Evolutionary conservation across 2,888 invertebrate genomes (phyloP).

Genomic region (Melinaea marsaeus): DNA sequence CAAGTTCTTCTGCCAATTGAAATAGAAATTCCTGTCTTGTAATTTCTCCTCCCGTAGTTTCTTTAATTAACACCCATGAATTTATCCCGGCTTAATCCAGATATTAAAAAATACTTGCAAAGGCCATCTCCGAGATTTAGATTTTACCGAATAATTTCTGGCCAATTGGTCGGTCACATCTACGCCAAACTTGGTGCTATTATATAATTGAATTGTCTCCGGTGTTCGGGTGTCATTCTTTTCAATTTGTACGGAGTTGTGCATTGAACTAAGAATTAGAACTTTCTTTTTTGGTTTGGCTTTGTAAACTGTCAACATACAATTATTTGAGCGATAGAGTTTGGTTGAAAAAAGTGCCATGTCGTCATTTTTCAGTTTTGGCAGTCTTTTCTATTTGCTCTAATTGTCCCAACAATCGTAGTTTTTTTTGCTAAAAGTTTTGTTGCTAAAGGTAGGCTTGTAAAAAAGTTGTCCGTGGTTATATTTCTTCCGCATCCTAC

Average conservation of each 20-base stretch:
- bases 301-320: slow-evolving; percentile 8
- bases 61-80: slow-evolving; percentile 7
- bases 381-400: slow-evolving; percentile 1
- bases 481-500: slow-evolving; percentile 10
- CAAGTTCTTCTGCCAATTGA: slow-evolving; percentile 13
- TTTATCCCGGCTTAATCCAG: too few relatives aligned
- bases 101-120: slow-evolving; percentile 33
- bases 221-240: slow-evolving; percentile 2
- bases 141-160: slow-evolving; percentile 10
- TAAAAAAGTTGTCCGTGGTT: slow-evolving; percentile 13
- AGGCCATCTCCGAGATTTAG: slow-evolving; percentile 35
- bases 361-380: slow-evolving; percentile 3
- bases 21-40: slow-evolving; percentile 16
- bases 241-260: slow-evolving; percentile 2
- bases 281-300: slow-evolving; percentile 8
- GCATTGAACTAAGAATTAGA: slow-evolving; percentile 11
- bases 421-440: slow-evolving; percentile 9
- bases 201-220: slow-evolving; percentile 11
- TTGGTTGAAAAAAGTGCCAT: slow-evolving; percentile 3
- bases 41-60: slow-evolving; percentile 16
- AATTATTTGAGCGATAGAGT: slow-evolving; percentile 1
- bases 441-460: slow-evolving; percentile 2
- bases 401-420: slow-evolving; percentile 10
- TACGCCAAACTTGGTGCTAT: slow-evolving; percentile 10
- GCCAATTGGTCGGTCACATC: slow-evolving; percentile 5